Evolutionary conservation across 2,888 invertebrate genomes (phyloP).

Genomic region (Drosophila pseudotalamancana): DNA sequence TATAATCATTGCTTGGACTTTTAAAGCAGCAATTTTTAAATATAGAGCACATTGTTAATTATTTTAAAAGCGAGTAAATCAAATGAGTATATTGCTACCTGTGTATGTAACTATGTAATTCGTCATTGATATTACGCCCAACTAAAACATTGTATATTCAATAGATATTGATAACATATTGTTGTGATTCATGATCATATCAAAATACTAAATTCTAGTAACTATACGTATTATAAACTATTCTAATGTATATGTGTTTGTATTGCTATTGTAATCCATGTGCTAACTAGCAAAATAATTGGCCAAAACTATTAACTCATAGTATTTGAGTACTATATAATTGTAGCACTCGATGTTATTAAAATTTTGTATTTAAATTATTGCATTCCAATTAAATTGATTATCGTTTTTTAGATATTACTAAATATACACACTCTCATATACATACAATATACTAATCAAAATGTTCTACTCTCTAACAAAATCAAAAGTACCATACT

Average conservation of each 20-base stretch:
- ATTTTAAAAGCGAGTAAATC: constrained; percentile 42
- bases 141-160: constrained; percentile 52
- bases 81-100: constrained; percentile 42
- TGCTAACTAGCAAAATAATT: constrained; percentile 52
- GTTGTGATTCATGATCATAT: constrained; percentile 78
- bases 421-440: constrained; percentile 16
- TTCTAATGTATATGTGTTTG: constrained; percentile 37
- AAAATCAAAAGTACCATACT: constrained; percentile 56
- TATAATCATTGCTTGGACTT: constrained; percentile 45
- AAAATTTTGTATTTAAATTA: constrained; percentile 40
- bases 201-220: constrained; percentile 63
- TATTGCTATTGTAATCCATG: constrained; percentile 58
- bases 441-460: constrained; percentile 27
- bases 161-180: constrained; percentile 67
- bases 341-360: constrained; percentile 12
- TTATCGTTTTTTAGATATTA: constrained; percentile 36
- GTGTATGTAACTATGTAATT: constrained; percentile 56
- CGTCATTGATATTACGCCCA: constrained; percentile 62
- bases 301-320: constrained; percentile 53
- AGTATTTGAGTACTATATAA: constrained; percentile 26
- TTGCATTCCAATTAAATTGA: constrained; percentile 62
- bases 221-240: constrained; percentile 36
- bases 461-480: constrained; percentile 40
- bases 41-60: constrained; percentile 54
- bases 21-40: constrained; percentile 52